Conservation (phyloP, 2,888 invertebrate species). For the Dryocosmus kuriphilus region DNA sequence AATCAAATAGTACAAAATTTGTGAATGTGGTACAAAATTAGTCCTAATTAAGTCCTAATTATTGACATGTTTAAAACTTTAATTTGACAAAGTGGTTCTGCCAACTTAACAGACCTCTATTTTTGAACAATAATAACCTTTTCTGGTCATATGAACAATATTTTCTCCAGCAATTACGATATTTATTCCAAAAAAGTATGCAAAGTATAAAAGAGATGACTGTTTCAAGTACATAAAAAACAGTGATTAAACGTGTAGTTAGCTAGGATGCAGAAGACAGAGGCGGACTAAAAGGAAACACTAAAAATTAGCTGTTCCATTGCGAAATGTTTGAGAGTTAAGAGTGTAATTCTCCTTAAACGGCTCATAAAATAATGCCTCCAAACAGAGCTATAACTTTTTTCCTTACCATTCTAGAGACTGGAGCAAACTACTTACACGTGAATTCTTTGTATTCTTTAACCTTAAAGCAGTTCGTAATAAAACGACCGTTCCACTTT, state of each 20-base stretch:
- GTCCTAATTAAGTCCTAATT: too few species aligned
- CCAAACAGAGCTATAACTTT: not conserved
- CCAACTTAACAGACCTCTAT: too few species aligned
- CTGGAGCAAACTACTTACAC: too few species aligned
- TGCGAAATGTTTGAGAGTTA: constrained; percentile 17
- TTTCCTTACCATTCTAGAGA: not conserved
- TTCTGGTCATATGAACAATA: too few species aligned
- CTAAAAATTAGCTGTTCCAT: constrained; percentile 11
- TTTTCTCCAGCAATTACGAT: not conserved
- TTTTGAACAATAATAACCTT: too few species aligned
- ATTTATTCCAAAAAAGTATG: not conserved
- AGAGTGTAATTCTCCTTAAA: constrained; percentile 15
- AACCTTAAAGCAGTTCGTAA: not conserved
- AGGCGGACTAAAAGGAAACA: constrained; percentile 4
- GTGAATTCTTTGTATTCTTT: too few species aligned
- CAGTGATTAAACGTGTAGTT: not conserved
- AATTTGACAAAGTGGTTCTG: too few species aligned
- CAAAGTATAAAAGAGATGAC: not conserved
- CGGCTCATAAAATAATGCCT: not conserved
- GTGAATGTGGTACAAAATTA: too few species aligned
- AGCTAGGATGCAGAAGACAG: too few species aligned
- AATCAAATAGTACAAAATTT: too few species aligned
- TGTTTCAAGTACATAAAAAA: not conserved
- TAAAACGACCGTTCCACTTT: not conserved
- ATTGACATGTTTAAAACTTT: too few species aligned